Evolutionary conservation across 92 coral and sea anemone species (phyloP).

Genomic region (Parazoanthus darwini): DNA sequence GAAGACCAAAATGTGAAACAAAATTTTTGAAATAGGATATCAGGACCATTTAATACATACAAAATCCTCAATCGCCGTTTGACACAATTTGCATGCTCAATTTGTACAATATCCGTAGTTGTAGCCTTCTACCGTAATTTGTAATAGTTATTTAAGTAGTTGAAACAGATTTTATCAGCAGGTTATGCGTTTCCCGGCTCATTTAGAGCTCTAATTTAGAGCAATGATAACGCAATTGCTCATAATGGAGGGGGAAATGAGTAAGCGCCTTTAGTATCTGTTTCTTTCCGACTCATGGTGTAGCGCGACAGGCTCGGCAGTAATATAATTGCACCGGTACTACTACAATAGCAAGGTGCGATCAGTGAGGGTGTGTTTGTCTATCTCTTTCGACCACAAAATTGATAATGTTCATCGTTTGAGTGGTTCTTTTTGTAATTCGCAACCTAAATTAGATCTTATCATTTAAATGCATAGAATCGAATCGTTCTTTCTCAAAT

Average conservation of each 20-base stretch:
- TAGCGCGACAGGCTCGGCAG: not conserved
- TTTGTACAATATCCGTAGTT: slow-evolving; percentile 25
- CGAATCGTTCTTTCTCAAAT: too few species aligned
- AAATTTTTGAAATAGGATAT: too few species aligned
- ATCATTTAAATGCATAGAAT: too few species aligned
- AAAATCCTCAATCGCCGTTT: slow-evolving; percentile 15
- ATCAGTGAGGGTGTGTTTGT: too few species aligned
- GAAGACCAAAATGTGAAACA: not conserved
- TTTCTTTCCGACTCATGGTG: slow-evolving; percentile 20
- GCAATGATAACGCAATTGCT: slow-evolving; percentile 20
- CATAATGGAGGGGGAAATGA: slow-evolving; percentile 28
- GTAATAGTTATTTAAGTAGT: slow-evolving; percentile 22
- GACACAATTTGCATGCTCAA: not conserved
- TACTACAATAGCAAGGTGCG: too few species aligned
- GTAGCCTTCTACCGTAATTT: not conserved
- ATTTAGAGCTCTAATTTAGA: slow-evolving; percentile 17
- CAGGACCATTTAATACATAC: not conserved
- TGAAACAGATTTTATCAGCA: slow-evolving; percentile 32
- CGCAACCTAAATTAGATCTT: too few species aligned
- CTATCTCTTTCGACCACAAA: too few species aligned
- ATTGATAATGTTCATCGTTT: too few species aligned
- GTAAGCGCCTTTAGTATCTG: not conserved
- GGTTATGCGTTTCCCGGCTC: slow-evolving; percentile 22
- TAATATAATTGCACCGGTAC: too few species aligned
- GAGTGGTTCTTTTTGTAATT: too few species aligned